Conservation (phyloP, 2,113 vertebrate genomes). For the Oxyruncus cristatus region DNA sequence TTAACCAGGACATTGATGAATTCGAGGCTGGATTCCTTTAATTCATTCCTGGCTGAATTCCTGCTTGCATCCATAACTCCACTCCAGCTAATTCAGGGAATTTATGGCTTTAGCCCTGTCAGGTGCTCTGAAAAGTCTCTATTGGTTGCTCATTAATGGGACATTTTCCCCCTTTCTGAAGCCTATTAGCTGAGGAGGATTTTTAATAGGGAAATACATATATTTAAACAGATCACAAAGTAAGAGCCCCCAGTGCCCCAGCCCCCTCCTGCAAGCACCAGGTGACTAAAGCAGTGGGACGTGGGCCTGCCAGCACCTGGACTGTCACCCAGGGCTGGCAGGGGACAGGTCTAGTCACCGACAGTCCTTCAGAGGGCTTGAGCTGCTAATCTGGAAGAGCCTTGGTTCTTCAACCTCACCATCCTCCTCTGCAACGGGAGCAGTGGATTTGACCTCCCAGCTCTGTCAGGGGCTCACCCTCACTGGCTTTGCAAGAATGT, state of each 20-base stretch:
- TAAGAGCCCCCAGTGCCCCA: not conserved
- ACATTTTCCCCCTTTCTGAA: slow-evolving; percentile 24
- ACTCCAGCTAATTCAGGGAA: slow-evolving; percentile 34
- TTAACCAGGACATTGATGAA: slow-evolving; percentile 48
- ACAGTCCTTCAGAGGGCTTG: not conserved
- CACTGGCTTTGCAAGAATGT: not conserved
- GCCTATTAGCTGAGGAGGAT: not conserved
- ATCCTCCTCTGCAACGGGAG: not conserved
- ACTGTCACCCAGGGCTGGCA: not conserved
- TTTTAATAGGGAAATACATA: not conserved
- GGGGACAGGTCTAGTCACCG: not conserved
- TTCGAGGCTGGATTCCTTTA: slow-evolving; percentile 41
- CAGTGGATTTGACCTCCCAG: not conserved
- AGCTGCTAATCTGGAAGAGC: not conserved
- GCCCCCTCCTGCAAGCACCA: not conserved
- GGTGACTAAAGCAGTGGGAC: not conserved
- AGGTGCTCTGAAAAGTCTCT: slow-evolving; percentile 35
- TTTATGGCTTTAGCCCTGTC: slow-evolving; percentile 36
- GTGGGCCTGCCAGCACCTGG: not conserved
- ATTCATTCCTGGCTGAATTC: slow-evolving; percentile 43
- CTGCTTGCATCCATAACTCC: not conserved
- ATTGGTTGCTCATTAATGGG: slow-evolving; percentile 34
- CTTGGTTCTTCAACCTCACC: not conserved
- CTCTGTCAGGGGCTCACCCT: not conserved
- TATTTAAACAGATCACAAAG: not conserved